phyloP scores from a whole-genome alignment of 2,113 vertebrate species.

The Silurus meridionalis region DNA sequence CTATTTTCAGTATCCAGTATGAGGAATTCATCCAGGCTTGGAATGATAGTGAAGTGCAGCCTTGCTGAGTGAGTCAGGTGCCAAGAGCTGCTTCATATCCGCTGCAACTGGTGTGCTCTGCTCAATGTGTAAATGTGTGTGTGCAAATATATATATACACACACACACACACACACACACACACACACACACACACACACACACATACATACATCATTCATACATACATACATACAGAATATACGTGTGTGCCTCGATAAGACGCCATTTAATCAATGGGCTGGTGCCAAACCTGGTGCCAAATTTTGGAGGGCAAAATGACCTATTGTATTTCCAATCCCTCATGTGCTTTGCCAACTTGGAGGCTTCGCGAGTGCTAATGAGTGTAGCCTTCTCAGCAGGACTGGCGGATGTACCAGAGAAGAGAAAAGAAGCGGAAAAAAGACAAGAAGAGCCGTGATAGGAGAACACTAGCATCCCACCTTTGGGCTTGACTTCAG shows the following conservation, averaged over 20 bases:
- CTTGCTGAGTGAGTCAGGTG: slow-evolving; percentile 55
- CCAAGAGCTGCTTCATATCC: slow-evolving; percentile 59
- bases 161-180: too few species aligned
- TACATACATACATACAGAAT: background rate
- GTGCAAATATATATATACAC: background rate
- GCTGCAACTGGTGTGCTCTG: slow-evolving; percentile 43
- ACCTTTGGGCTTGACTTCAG: slow-evolving; percentile 57
- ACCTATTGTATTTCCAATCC: slow-evolving; percentile 59
- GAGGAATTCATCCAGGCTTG: slow-evolving; percentile 32
- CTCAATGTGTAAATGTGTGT: slow-evolving; percentile 8
- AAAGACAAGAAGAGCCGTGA: slow-evolving; percentile 22
- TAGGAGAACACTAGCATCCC: slow-evolving; percentile 44
- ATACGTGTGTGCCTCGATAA: slow-evolving; percentile 3
- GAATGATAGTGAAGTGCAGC: slow-evolving; percentile 27
- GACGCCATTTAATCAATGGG: slow-evolving; percentile 53
- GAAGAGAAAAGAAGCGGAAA: slow-evolving; percentile 7
- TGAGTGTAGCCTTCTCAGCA: slow-evolving; percentile 45
- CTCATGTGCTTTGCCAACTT: slow-evolving; percentile 55
- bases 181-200: too few species aligned
- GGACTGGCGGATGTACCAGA: slow-evolving; percentile 25
- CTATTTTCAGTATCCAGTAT: slow-evolving; percentile 27
- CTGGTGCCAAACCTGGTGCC: slow-evolving; percentile 60
- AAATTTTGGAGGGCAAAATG: slow-evolving; percentile 67
- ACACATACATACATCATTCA: background rate
- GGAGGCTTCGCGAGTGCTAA: slow-evolving; percentile 43